These are phyloP conservation scores for Lophius americanus DNA, from an alignment of 2,797 vertebrate species.

Conservation along the genomic window DNA sequence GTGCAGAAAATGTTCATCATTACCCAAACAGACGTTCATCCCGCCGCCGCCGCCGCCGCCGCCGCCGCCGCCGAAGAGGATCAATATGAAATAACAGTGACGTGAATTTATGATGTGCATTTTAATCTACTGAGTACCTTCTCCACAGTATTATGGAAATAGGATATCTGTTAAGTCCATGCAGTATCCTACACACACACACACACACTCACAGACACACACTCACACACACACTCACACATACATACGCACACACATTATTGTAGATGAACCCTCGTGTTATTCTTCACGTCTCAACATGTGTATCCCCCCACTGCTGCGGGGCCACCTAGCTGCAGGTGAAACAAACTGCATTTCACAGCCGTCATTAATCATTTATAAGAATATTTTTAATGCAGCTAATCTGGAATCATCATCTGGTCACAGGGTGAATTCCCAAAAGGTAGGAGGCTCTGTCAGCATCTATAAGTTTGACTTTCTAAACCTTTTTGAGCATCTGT, in stretches of 20 bases:
- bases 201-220: too few relatives aligned
- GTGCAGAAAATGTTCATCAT: conserved; percentile 21
- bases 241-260: too few relatives aligned
- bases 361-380: conserved; percentile 20
- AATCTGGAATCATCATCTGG: too few relatives aligned
- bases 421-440: too few relatives aligned
- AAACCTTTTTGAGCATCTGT: too few relatives aligned
- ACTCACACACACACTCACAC: too few relatives aligned
- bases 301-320: conserved; percentile 25
- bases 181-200: neutral
- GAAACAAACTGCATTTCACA: conserved; percentile 9
- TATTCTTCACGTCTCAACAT: conserved; percentile 28
- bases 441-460: too few relatives aligned
- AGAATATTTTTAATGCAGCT: too few relatives aligned
- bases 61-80: conserved; percentile 44
- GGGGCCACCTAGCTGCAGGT: conserved; percentile 13
- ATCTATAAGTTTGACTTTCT: too few relatives aligned
- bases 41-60: conserved; percentile 39
- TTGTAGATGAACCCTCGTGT: too few relatives aligned
- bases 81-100: conserved; percentile 13
- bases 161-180: neutral
- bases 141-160: neutral
- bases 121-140: neutral
- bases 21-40: conserved; percentile 22
- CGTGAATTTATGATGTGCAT: conserved; percentile 1